Conservation (phyloP, 2,888 invertebrate species). For the Alentia gelatinosa region DNA sequence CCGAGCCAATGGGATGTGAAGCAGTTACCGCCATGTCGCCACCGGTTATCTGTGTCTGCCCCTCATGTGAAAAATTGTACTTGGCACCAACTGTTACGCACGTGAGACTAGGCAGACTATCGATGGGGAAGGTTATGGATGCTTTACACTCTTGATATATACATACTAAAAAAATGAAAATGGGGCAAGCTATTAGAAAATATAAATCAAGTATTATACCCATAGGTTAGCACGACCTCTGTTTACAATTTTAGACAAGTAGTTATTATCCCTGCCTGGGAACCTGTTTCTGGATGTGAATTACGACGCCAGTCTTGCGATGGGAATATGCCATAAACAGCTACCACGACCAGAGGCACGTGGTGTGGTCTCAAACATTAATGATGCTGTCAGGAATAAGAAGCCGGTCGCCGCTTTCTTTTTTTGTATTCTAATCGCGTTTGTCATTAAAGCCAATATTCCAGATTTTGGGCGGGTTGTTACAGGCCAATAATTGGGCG, state of each 20-base stretch:
- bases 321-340: no score
- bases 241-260: not conserved
- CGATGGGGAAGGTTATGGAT: no score
- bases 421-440: slow-evolving; percentile 4
- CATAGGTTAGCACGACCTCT: not conserved
- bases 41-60: not conserved
- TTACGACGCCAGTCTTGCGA: not conserved
- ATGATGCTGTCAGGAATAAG: not conserved
- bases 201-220: no score
- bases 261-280: not conserved
- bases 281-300: no score
- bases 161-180: no score
- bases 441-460: not conserved
- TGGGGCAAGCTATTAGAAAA: no score
- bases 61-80: not conserved
- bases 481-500: slow-evolving; percentile 18
- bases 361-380: not conserved
- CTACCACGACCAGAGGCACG: not conserved
- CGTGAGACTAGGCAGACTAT: no score
- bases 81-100: not conserved
- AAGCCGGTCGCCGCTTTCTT: not conserved
- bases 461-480: not conserved
- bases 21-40: not conserved
- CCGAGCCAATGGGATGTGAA: not conserved
- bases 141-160: no score